Evolutionary conservation across 2,113 vertebrate genomes (phyloP).

Genomic region (Trichechus manatus): DNA sequence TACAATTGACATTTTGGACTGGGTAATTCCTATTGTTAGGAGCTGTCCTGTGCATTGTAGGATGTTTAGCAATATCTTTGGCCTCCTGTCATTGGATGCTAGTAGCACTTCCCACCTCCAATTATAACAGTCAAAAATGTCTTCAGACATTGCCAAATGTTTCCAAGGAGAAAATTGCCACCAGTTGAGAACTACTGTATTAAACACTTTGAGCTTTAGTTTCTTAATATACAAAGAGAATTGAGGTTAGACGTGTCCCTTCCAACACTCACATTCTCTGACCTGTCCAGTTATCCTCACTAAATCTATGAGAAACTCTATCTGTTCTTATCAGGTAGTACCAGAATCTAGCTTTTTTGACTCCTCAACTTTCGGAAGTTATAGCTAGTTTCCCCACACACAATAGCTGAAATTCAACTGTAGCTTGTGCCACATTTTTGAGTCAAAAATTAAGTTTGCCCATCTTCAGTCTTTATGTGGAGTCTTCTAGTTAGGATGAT

Average conservation of each 20-base stretch:
- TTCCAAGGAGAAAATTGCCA: neutral
- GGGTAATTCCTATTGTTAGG: neutral
- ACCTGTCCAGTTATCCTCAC: neutral
- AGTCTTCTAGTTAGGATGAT: neutral
- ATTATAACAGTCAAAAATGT: neutral
- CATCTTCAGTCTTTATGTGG: neutral
- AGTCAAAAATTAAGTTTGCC: neutral
- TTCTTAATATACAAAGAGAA: neutral
- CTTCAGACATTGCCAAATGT: neutral
- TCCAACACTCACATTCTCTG: neutral
- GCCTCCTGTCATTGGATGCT: neutral
- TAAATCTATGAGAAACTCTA: neutral
- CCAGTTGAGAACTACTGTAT: neutral
- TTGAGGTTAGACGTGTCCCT: neutral
- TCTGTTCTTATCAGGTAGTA: neutral
- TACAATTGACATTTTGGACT: neutral
- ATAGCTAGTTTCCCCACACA: neutral
- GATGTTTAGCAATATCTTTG: neutral
- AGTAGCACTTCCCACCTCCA: neutral
- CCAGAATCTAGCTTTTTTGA: neutral
- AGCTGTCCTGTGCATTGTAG: neutral
- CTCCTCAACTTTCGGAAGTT: neutral
- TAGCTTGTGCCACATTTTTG: neutral
- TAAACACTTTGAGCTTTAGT: neutral
- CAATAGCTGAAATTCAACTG: neutral